Base-by-base conservation (phyloP, 2,888 invertebrate species). In the Drosophila flavopinicola region DNA sequence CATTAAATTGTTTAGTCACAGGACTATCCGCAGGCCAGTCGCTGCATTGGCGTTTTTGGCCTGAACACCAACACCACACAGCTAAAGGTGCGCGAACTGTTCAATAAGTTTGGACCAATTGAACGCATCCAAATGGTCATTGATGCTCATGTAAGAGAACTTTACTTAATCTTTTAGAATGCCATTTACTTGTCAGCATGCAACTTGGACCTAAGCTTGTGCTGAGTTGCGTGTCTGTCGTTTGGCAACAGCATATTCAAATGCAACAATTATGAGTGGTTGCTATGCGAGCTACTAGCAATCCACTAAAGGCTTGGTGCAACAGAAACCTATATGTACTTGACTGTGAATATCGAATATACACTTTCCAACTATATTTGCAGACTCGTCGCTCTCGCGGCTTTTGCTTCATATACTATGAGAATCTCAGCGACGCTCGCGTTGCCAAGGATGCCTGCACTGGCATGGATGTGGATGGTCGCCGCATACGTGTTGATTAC, bases 391-490 rank as follows among this genome's bases (percentile, higher is more conserved):
- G 97, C 53, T 98, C 98, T 0, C 93, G 98, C 83, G 99, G 98
- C n/a, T 99, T 98, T 92, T 96, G 97, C 82, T 99, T 99, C 92
- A 96, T 99, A 41, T 99, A 99, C 92, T 98, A 95, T 92, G 95
- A 96, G 91, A 94, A 94, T 60, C 92, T 95, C 42, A 96, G 96
- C 63, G 98, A 98, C 92, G 97, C 99, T 0, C 96, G 96, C 90
- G 95, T 95, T 54, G 99, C 99, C 6, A 98, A 98, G 92, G 97
- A 98, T 87, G 94, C 96, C 84, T 98, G 98, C 88, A 95, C 95
- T 54, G 99, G 98, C 53, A 96, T 97, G 94, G 97, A 97, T 92
- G 96, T 99, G 47, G 98, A 98, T 91, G 97, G 97, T 0, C 94
- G 98, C 56, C 94, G 96, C 84, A 98, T 99, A 84, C 93, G 99